Evolutionary conservation across 2,888 invertebrate genomes (phyloP).

Genomic region (Dastarcus helophoroides): DNA sequence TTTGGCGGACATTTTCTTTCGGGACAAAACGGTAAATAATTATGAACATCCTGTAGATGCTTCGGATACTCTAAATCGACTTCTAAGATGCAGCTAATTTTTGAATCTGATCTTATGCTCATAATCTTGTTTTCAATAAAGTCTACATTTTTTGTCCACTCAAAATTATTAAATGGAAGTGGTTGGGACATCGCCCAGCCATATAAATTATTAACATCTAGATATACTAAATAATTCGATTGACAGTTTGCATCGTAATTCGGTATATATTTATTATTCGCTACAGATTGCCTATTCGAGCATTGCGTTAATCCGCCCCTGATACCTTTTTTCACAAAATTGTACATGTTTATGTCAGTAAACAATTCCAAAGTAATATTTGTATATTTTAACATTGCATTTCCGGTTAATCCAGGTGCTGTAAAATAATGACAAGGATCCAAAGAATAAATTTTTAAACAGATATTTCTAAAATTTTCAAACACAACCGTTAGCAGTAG

Average conservation of each 20-base stretch:
- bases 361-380: constrained; percentile 24
- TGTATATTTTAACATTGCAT: constrained; percentile 20
- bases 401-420: constrained; percentile 17
- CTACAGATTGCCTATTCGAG: constrained; percentile 19
- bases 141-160: constrained; percentile 6
- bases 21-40: constrained; percentile 15
- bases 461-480: constrained; percentile 7
- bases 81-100: constrained; percentile 11
- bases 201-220: constrained; percentile 1
- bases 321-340: constrained; percentile 24
- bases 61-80: constrained; percentile 15
- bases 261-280: constrained; percentile 28
- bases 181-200: constrained; percentile 12
- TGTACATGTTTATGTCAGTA: constrained; percentile 23
- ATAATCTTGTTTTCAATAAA: constrained; percentile 6
- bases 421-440: constrained; percentile 28
- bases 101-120: constrained; percentile 4
- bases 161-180: constrained; percentile 11
- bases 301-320: constrained; percentile 26
- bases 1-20: constrained; percentile 7
- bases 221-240: neutral
- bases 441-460: constrained; percentile 18
- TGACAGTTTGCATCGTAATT: constrained; percentile 12
- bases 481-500: constrained; percentile 10
- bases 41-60: constrained; percentile 13